Evolutionary conservation across 2,888 invertebrate genomes (phyloP), one percentile per base, ranked within the genome.

Genomic region (Onthophagus sagittarius): DNA sequence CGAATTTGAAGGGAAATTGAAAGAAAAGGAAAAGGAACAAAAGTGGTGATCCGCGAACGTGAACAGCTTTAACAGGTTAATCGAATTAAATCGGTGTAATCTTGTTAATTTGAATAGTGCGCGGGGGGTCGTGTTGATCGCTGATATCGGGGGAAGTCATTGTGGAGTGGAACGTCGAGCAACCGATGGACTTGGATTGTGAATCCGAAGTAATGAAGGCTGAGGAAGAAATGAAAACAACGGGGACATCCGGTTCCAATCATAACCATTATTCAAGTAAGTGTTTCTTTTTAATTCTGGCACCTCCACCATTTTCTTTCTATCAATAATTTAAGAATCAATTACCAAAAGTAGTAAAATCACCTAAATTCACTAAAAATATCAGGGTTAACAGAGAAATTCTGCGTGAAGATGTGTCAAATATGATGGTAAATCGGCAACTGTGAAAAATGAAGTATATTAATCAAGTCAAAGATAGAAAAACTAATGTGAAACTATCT

Each of bases 211-310:
- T 79, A 77, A 82, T 82, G 82, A 81, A 80, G 80, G 80, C 82
- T 73, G 81, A 82, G 75, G 82, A 82, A 76, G 82, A 82, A 75
- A 81, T 82, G 80, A 82, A 79, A 75, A 79, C 80, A 76, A 78
- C 81, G 53, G 81, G 79, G 74, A 77, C 81, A 70, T 76, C 77
- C 70, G 77, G 78, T 71, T 75, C 77, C 75, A 82, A 82, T 77
- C 82, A 82, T 78, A 81, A 80, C 74, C 82, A 82, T 77, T 81
- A 80, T 75, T 78, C 81, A 74, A 82, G 82, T 82, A 75, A 81
- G 82, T 81, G 71, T 70, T 69, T 67, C 39, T 64, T 32, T 23
- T 23, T 23, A 23, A 23, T 23, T 23, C 23, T 23, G 23, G 23
- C 23, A 3, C 23, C 23, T 23, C 23, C 23, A 23, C 23, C 23